Base-by-base conservation (phyloP, 92 coral and sea anemone genomes). In the Blastomussa wellsi region DNA sequence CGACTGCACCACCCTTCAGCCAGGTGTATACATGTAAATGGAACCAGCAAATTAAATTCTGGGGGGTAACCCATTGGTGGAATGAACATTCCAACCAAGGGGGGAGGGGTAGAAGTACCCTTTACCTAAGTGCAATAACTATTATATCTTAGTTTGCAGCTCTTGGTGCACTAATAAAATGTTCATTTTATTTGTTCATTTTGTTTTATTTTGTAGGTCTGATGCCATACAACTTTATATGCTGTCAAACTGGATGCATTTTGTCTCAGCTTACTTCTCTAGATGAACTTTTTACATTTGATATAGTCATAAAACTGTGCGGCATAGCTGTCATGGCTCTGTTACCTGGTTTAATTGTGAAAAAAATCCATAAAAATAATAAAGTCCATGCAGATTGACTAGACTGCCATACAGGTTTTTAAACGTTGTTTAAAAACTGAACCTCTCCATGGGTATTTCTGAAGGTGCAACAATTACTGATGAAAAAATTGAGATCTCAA, bases 171-270 rank as follows among this genome's bases (percentile, higher is more conserved):
- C n/a, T n/a, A n/a, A n/a, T n/a, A n/a, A n/a, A 57, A 57, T 15
- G 0, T 24, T 20, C 1, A 5, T 6, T 0, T 65, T 8, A 14
- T 78, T 20, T 28, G 14, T 72, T 15, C 48, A 12, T 73, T 71
- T 39, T 67, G 28, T 38, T 70, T 82, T 48, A 67, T 44, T 31
- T 73, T 82, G 42, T 90, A 96, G 99, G 99, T 86, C 93, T 96
- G n/a, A 81, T 96, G 90, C 99, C 99, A 57, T 96, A 96, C 91
- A 96, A 96, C 90, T 96, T 92, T 83, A 87, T 96, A 55, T 96
- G 99, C 92, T 95, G 98, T 83, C 99, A 96, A 74, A 96, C 99
- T 53, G 99, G 99, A 31, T 94, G 95, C 73, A 89, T 96, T 38
- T 70, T 96, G 32, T 92, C 97, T 5, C 98, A 95, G 85, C 87